These are phyloP conservation scores for Stenoptilia bipunctidactyla DNA, from an alignment of 2,888 invertebrate species.

Conservation along the genomic window DNA sequence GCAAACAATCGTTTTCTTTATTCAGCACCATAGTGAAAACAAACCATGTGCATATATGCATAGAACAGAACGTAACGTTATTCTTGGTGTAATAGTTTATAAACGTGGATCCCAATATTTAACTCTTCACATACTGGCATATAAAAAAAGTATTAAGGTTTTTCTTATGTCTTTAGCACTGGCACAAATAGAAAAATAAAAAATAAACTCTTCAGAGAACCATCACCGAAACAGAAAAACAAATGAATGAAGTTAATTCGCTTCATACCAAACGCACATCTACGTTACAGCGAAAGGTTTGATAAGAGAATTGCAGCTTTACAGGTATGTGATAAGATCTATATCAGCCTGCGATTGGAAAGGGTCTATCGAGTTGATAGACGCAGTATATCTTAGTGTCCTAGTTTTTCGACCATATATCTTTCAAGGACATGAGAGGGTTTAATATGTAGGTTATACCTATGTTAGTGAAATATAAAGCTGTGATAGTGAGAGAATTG, in stretches of 20 bases:
- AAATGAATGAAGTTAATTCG: not conserved
- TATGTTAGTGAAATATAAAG: no score
- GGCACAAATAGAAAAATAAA: not conserved
- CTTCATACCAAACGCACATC: not conserved
- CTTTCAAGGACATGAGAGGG: constrained; percentile 27
- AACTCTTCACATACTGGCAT: no score
- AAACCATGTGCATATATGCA: no score
- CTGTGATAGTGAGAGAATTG: no score
- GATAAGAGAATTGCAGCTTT: not conserved
- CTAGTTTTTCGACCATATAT: constrained; percentile 36
- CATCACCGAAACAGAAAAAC: not conserved
- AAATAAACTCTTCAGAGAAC: no score
- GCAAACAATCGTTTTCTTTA: constrained; percentile 41
- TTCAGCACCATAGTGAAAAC: constrained; percentile 49
- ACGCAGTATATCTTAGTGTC: constrained; percentile 9
- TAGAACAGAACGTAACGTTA: no score
- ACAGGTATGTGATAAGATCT: not conserved
- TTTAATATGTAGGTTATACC: not conserved
- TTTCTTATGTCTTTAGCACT: not conserved
- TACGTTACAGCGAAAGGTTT: no score
- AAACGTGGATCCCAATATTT: no score
- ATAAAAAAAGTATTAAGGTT: no score
- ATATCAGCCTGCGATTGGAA: no score
- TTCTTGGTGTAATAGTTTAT: no score
- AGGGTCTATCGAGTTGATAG: no score